Conservation (phyloP, 1,140 invertebrate genomes). For the Pseudomyrmex gracilis region DNA sequence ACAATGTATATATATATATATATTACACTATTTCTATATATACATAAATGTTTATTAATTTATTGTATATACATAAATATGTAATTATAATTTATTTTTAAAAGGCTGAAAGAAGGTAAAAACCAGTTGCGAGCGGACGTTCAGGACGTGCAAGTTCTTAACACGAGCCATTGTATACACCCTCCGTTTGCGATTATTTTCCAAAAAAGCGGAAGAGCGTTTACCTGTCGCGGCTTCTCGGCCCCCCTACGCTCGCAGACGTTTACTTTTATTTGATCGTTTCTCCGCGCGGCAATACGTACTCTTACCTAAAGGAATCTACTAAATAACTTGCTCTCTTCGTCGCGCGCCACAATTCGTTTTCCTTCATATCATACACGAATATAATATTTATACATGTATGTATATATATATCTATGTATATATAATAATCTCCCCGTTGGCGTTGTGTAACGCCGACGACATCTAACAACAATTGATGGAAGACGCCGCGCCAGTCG, state of each 20-base stretch:
- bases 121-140: neutral
- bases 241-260: conserved; percentile 71
- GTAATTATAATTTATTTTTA: conserved; percentile 1
- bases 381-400: conserved; percentile 64
- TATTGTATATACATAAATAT: too few species aligned
- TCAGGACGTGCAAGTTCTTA: conserved; percentile 57
- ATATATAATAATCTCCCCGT: conserved; percentile 75
- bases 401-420: conserved; percentile 70
- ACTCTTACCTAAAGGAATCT: conserved; percentile 73
- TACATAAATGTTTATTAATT: too few species aligned
- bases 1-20: too few species aligned
- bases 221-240: conserved; percentile 53
- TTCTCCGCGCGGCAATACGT: conserved; percentile 69
- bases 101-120: neutral
- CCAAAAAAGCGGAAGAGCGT: conserved; percentile 38
- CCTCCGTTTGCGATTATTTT: conserved; percentile 47
- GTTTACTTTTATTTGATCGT: conserved; percentile 69
- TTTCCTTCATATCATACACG: conserved; percentile 61
- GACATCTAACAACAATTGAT: conserved; percentile 68
- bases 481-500: conserved; percentile 61
- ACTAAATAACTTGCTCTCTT: conserved; percentile 79
- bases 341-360: conserved; percentile 55
- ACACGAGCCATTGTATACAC: conserved; percentile 59
- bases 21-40: too few species aligned
- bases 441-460: conserved; percentile 60